phyloP scores from a whole-genome alignment of 2,113 vertebrate genomes.

The Pomatorhinus ruficollis region DNA sequence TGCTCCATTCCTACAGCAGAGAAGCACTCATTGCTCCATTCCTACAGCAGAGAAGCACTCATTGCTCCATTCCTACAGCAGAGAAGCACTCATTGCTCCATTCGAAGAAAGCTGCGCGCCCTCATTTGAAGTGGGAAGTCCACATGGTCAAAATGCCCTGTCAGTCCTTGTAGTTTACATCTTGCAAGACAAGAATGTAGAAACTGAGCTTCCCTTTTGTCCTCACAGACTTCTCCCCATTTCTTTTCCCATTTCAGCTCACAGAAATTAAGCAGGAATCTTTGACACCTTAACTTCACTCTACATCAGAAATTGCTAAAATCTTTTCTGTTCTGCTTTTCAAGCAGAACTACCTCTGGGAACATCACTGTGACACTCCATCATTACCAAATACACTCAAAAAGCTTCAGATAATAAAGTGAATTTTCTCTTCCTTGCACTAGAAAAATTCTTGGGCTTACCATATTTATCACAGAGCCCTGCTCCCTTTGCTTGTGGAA shows the following conservation, averaged over 20 bases:
- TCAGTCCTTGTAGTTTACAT: background rate
- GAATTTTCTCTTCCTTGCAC: background rate
- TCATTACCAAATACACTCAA: background rate
- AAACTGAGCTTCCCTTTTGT: background rate
- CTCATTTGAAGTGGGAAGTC: background rate
- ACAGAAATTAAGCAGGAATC: background rate
- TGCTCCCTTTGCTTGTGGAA: background rate
- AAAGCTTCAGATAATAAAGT: background rate
- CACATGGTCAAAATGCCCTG: background rate
- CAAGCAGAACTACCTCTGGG: background rate
- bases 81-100: background rate
- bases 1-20: background rate
- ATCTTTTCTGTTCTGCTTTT: background rate
- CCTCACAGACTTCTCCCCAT: background rate
- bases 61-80: no score
- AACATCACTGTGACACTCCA: background rate
- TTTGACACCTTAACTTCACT: background rate
- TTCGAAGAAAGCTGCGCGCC: background rate
- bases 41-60: background rate
- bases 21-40: background rate
- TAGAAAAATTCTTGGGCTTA: background rate
- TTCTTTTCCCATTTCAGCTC: background rate
- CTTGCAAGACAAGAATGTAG: background rate
- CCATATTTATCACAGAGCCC: background rate
- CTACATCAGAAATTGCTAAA: background rate